Evolutionary conservation across 2,113 vertebrate species (phyloP).

Genomic region (Macroglossus sobrinus): DNA sequence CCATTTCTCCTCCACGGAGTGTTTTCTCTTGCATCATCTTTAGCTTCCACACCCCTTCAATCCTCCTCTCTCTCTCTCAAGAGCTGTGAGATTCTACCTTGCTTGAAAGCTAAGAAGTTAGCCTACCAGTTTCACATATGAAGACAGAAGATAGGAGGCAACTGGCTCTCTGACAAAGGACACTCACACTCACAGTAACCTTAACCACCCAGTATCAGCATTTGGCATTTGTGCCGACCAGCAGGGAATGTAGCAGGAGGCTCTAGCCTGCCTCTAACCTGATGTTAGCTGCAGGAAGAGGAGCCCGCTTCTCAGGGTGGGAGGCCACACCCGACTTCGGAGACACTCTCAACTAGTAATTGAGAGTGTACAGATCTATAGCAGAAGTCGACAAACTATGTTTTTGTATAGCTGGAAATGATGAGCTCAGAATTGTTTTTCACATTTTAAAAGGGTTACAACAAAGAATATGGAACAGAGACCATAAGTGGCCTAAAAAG

Average conservation of each 20-base stretch:
- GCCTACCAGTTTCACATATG: neutral
- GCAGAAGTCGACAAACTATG: neutral
- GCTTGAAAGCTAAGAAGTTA: neutral
- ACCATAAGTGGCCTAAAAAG: neutral
- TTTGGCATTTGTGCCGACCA: neutral
- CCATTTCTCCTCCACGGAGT: neutral
- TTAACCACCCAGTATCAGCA: neutral
- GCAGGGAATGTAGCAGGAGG: neutral
- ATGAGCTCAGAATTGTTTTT: too few relatives aligned
- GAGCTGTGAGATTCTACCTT: neutral
- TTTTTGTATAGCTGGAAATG: neutral
- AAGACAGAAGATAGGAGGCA: neutral
- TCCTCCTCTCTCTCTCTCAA: neutral
- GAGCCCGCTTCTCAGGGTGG: neutral
- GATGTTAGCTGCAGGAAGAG: neutral
- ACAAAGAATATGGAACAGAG: neutral
- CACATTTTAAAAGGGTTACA: neutral
- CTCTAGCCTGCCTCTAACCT: neutral
- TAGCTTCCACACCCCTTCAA: too few relatives aligned
- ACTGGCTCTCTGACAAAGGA: neutral
- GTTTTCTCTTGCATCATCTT: neutral
- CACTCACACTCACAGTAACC: neutral
- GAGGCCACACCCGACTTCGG: neutral
- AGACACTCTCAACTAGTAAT: neutral
- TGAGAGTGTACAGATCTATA: neutral